Conservation (phyloP, 2,797 vertebrate species). For the Kryptopterus vitreolus region DNA sequence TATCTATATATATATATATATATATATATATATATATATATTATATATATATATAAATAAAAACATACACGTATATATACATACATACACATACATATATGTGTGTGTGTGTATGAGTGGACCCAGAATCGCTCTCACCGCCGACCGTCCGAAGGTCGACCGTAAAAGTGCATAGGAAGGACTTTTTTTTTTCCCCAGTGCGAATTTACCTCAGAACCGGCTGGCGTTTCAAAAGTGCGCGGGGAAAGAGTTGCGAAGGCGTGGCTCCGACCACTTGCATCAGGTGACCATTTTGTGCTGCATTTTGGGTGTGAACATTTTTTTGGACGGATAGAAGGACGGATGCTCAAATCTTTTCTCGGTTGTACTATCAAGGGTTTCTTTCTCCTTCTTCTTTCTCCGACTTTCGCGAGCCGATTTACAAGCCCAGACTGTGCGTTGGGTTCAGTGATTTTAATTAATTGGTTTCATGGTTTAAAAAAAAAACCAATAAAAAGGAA, state of each 20-base stretch:
- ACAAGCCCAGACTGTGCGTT: neutral
- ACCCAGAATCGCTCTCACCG: neutral
- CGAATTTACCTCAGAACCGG: slow-evolving; percentile 1
- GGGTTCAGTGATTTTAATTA: neutral
- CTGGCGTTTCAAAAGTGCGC: neutral
- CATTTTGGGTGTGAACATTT: neutral
- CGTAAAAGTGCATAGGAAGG: neutral
- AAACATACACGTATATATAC: too few relatives aligned
- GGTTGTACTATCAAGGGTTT: neutral
- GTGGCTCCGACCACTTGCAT: neutral
- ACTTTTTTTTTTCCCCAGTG: too few relatives aligned
- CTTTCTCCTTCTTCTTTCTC: neutral
- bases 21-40: too few relatives aligned
- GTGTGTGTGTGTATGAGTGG: too few relatives aligned
- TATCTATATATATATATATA: too few relatives aligned
- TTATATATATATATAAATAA: too few relatives aligned
- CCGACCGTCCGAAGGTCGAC: neutral
- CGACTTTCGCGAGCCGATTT: neutral
- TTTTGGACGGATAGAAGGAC: neutral
- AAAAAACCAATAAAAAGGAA: neutral
- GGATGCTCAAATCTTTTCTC: slow-evolving; percentile 7
- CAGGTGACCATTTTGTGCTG: neutral
- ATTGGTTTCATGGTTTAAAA: neutral
- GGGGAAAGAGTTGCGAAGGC: neutral
- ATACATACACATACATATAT: too few relatives aligned